Conservation (phyloP, 2,888 invertebrate genomes). For the Neuroscelio doddi region DNA sequence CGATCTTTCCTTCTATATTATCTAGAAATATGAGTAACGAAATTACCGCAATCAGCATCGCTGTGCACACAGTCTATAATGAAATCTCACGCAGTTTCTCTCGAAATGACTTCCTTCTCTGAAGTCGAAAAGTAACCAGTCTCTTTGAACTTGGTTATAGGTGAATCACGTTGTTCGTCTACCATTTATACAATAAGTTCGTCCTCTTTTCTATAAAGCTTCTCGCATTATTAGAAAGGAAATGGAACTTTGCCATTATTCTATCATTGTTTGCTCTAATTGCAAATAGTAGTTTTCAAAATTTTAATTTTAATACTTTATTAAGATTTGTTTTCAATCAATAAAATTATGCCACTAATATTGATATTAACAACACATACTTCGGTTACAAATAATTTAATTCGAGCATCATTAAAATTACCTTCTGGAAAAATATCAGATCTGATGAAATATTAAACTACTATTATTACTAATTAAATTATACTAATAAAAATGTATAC, state of each 20-base stretch:
- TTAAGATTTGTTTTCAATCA: too few species aligned
- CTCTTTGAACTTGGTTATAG: constrained; percentile 38
- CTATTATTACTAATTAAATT: too few species aligned
- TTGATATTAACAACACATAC: too few species aligned
- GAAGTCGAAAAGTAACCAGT: constrained; percentile 3
- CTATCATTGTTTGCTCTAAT: constrained; percentile 12
- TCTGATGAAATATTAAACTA: too few species aligned
- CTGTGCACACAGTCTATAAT: constrained; percentile 14
- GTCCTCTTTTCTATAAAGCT: constrained; percentile 25
- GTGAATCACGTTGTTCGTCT: constrained; percentile 19
- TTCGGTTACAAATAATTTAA: too few species aligned
- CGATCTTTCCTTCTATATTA: too few species aligned
- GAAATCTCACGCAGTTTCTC: constrained; percentile 12
- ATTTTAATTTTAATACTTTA: background rate
- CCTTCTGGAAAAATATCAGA: too few species aligned
- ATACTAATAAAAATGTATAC: too few species aligned
- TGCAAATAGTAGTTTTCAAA: background rate
- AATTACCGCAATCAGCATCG: constrained; percentile 15
- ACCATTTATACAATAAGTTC: constrained; percentile 43
- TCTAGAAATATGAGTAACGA: constrained; percentile 23
- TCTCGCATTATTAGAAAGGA: constrained; percentile 39
- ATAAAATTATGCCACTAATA: too few species aligned
- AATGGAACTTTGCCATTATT: constrained; percentile 31
- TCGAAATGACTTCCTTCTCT: constrained; percentile 29
- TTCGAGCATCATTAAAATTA: too few species aligned